phyloP scores from a whole-genome alignment of 2,888 invertebrate species.

The Amiota minor region DNA sequence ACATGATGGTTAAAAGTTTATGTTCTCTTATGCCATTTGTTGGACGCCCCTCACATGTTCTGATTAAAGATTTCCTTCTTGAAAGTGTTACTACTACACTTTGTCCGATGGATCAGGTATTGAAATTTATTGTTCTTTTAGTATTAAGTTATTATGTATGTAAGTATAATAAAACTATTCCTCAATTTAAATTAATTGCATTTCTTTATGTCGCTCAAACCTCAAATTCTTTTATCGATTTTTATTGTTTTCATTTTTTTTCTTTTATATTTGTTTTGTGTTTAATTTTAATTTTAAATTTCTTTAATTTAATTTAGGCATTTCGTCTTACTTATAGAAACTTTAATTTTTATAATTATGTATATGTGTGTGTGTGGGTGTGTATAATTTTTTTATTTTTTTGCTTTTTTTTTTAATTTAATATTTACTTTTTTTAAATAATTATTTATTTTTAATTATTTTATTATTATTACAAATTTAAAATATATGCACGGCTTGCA shows the following conservation, averaged over 20 bases:
- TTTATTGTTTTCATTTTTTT: constrained; percentile 28
- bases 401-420: constrained; percentile 20
- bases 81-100: too few species aligned
- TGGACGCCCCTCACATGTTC: too few species aligned
- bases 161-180: too few species aligned
- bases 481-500: constrained; percentile 33
- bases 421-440: constrained; percentile 40
- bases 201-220: neutral
- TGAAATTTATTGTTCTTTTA: too few species aligned
- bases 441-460: constrained; percentile 38
- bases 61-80: too few species aligned
- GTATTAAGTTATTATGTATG: too few species aligned
- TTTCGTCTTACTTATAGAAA: neutral
- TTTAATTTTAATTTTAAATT: neutral
- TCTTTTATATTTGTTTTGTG: constrained; percentile 38
- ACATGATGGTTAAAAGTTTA: too few species aligned
- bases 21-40: too few species aligned
- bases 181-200: too few species aligned
- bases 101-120: too few species aligned
- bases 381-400: constrained; percentile 41
- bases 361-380: constrained; percentile 30
- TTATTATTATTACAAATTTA: constrained; percentile 38
- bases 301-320: constrained; percentile 14
- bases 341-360: constrained; percentile 17
- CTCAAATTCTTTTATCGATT: constrained; percentile 8